Evolutionary conservation across 1,140 invertebrate species (phyloP).

Genomic region (Bemisia tabaci): DNA sequence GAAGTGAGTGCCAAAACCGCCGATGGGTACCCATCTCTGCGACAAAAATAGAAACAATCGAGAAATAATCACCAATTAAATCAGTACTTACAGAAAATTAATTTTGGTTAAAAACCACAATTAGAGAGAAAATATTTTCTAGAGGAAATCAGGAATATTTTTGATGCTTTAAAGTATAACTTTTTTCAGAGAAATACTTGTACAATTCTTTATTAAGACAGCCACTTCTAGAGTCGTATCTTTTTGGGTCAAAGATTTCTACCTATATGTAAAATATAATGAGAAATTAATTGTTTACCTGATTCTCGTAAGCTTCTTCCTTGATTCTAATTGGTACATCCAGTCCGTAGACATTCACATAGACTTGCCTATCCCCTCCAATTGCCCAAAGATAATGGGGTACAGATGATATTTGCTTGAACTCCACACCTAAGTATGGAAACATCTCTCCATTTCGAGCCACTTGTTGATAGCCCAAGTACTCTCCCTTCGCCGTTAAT

Average conservation of each 20-base stretch:
- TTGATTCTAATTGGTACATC: slow-evolving; percentile 80
- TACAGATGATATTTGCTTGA: slow-evolving; percentile 71
- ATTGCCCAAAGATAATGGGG: slow-evolving; percentile 80
- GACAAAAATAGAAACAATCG: slow-evolving; percentile 22
- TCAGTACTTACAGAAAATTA: background rate
- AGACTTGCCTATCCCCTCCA: slow-evolving; percentile 79
- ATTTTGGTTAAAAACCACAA: too few relatives aligned
- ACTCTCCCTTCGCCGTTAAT: slow-evolving; percentile 77
- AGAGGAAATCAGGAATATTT: too few relatives aligned
- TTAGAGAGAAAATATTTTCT: too few relatives aligned
- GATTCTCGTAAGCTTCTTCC: slow-evolving; percentile 85
- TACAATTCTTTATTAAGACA: too few relatives aligned
- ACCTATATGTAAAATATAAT: too few relatives aligned
- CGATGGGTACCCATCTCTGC: slow-evolving; percentile 74
- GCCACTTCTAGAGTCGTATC: too few relatives aligned
- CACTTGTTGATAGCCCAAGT: slow-evolving; percentile 60
- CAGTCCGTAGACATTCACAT: slow-evolving; percentile 72
- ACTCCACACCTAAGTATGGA: slow-evolving; percentile 66
- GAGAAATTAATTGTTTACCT: too few relatives aligned
- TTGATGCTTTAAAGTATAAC: too few relatives aligned
- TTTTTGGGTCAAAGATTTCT: too few relatives aligned
- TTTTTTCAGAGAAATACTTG: too few relatives aligned
- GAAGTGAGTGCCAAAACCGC: slow-evolving; percentile 66
- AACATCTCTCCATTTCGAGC: slow-evolving; percentile 71
- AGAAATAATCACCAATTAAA: background rate